phyloP scores from a whole-genome alignment of 2,113 vertebrate genomes.

The Tyrannus savana region DNA sequence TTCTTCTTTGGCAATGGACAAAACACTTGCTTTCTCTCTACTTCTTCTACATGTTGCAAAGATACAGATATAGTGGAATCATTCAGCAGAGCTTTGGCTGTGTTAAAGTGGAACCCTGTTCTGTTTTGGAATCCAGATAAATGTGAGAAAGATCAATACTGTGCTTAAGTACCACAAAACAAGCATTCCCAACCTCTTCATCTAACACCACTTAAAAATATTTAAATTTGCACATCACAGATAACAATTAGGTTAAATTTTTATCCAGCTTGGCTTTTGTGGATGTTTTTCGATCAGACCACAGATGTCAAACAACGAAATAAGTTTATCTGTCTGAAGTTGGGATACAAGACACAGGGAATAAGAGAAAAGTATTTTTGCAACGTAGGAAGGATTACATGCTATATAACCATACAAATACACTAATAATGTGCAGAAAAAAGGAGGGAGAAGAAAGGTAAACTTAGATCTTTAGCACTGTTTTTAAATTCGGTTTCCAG shows the following conservation, averaged over 20 bases:
- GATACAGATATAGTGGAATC: background rate
- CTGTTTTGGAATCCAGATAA: background rate
- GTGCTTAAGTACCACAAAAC: background rate
- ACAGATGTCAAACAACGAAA: background rate
- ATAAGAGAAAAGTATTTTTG: background rate
- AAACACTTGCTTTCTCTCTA: background rate
- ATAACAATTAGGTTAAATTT: background rate
- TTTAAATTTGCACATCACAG: background rate
- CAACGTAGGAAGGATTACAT: constrained; percentile 20
- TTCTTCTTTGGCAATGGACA: background rate
- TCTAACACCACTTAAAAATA: background rate
- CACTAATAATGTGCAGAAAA: constrained; percentile 56
- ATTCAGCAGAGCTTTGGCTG: background rate
- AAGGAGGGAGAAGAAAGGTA: constrained; percentile 52
- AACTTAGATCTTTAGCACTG: constrained; percentile 58
- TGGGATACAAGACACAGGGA: background rate
- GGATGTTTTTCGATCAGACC: constrained; percentile 9
- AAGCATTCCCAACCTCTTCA: background rate
- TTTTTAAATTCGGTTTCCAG: constrained; percentile 65
- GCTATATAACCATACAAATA: constrained; percentile 44
- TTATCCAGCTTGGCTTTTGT: constrained; percentile 17
- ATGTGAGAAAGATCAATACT: background rate
- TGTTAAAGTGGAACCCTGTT: background rate
- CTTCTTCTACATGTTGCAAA: background rate
- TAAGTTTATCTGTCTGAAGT: constrained; percentile 50